A percentile compares a stretch with the other conserved stretches of the same genome.
Evolutionary conservation across 2,888 invertebrate genomes (phyloP).

Genomic region (Callosobruchus maculatus): DNA sequence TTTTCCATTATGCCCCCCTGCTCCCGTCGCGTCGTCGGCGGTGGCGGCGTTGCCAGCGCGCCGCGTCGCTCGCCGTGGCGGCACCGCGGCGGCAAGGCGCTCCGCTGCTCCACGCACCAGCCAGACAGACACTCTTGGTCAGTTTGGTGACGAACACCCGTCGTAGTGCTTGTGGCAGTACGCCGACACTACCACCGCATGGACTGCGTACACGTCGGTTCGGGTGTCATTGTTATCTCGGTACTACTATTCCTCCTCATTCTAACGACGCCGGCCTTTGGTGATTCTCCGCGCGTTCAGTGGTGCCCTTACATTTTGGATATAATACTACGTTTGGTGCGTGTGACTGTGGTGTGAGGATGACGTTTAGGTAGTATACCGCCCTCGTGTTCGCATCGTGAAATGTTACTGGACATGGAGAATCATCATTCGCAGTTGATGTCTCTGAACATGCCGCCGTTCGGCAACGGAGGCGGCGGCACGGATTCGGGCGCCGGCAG

Average conservation of each 20-base stretch:
- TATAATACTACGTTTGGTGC: background rate
- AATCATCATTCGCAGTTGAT: slow-evolving; percentile 77
- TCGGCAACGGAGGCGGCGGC: slow-evolving; percentile 68
- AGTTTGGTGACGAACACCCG: slow-evolving; percentile 19
- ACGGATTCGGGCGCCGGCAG: slow-evolving; percentile 54
- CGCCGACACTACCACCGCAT: background rate
- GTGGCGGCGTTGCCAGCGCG: slow-evolving; percentile 40
- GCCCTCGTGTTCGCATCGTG: slow-evolving; percentile 36
- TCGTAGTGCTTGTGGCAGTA: slow-evolving; percentile 21
- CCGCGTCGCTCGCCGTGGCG: background rate
- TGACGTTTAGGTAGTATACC: slow-evolving; percentile 22
- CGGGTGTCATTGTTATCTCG: background rate
- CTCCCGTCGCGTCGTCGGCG: slow-evolving; percentile 33
- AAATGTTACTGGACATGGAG: slow-evolving; percentile 84
- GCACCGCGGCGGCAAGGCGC: background rate
- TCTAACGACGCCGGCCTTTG: background rate
- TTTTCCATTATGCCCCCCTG: slow-evolving; percentile 63
- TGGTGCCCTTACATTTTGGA: background rate
- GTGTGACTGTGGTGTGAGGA: slow-evolving; percentile 11
- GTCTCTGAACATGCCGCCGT: slow-evolving; percentile 86
- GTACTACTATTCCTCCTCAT: background rate
- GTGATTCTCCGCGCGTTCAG: background rate
- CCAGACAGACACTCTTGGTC: slow-evolving; percentile 16
- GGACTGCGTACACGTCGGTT: background rate
- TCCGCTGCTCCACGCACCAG: slow-evolving; percentile 12